Evolutionary conservation across 2,888 invertebrate species (phyloP), one percentile per base, ranked within the genome.

Genomic region (Hermaeophaga mercurialis): DNA sequence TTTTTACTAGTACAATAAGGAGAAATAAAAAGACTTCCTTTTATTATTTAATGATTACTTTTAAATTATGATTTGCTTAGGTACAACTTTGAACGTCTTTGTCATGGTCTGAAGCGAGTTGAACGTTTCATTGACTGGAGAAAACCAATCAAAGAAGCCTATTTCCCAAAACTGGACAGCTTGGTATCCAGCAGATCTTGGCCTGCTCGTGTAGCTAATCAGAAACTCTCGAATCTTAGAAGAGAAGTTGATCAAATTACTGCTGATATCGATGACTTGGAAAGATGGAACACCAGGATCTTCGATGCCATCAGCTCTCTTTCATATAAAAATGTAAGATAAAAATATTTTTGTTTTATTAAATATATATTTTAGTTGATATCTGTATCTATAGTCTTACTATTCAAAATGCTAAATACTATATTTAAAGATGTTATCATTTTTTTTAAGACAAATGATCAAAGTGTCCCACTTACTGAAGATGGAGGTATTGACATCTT

Each of bases 131-230:
- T 81, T 63, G 83, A 90, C 73, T 84, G 88, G 76, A 80, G 85
- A 1, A 82, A 84, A 2, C 85, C 89, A 9, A 88, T 93, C 63
- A 74, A 76, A 0, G 91, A 92, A 73, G 92, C 86, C 0, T 93
- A 93, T 76, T 93, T 91, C 80, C 89, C 91, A 3, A 93, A 92
- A 77, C 79, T 93, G 72, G 89, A 91, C 77, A 89, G 89, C 1
- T 79, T 87, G 63, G 87, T 91, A 3, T 84, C 91, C 17, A 88
- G 88, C 67, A 80, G 90, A 0, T 80, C 86, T 1, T 91, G 89
- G 88, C 89, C 91, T 0, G 84, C 89, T 0, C 82, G 91, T 65
- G 85, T 86, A 31, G 78, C 80, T 0, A 80, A 80, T 41, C 81
- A 85, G 0, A 67, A 66, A 0, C 69, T 88, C 2, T 74, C 78